phyloP scores from a whole-genome alignment of 2,888 invertebrate species.

The Lottia gigantea region DNA sequence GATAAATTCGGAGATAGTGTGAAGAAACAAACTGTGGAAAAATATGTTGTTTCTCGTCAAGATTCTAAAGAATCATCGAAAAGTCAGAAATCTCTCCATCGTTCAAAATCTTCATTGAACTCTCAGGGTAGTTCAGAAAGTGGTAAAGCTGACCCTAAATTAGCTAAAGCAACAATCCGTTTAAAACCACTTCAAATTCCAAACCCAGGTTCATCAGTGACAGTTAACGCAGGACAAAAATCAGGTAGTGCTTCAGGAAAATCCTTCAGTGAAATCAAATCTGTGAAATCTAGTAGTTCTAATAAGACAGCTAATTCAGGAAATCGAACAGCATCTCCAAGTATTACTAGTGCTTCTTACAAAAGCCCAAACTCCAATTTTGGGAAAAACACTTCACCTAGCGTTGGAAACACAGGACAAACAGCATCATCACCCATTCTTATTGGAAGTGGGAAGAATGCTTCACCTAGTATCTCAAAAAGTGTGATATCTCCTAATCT shows the following conservation, averaged over 20 bases:
- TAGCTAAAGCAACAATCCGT: slow-evolving; percentile 60
- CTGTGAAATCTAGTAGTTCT: neutral
- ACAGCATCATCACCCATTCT: neutral
- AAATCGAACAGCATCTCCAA: slow-evolving; percentile 4
- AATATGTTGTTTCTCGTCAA: slow-evolving; percentile 24
- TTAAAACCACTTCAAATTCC: slow-evolving; percentile 78
- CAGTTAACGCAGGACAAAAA: slow-evolving; percentile 23
- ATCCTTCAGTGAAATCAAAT: neutral
- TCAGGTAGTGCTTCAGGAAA: neutral
- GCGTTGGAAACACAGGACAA: neutral
- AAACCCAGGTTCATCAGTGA: slow-evolving; percentile 46
- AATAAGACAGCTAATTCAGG: neutral
- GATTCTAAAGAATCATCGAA: slow-evolving; percentile 12
- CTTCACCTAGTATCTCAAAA: neutral
- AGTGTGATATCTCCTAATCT: neutral
- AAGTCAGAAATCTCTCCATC: slow-evolving; percentile 34
- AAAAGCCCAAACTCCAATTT: neutral
- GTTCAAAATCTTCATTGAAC: slow-evolving; percentile 31
- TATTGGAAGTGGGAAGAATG: neutral
- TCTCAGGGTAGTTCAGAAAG: slow-evolving; percentile 35
- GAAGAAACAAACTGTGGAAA: slow-evolving; percentile 24
- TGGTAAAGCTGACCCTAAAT: slow-evolving; percentile 52
- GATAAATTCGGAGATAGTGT: slow-evolving; percentile 21
- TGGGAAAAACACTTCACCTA: neutral
- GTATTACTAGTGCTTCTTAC: neutral